Base-by-base conservation (phyloP, 2,113 vertebrate species). In the Paradisaea rubra region DNA sequence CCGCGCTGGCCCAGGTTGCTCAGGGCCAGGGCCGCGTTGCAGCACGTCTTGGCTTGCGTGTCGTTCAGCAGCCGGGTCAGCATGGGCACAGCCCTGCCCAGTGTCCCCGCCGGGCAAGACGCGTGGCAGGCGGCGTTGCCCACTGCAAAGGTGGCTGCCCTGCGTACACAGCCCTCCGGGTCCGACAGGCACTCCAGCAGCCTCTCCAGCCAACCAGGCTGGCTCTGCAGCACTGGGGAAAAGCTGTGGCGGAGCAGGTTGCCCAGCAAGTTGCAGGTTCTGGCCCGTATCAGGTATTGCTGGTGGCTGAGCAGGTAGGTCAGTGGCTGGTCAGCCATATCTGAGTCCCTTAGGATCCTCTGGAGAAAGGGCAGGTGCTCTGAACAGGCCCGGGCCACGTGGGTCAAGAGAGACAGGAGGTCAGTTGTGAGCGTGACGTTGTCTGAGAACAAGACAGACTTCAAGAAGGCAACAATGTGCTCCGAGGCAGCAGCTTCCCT, bases 261-360 rank as follows among this genome's bases (percentile, higher is more conserved):
- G 70, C 98, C 98, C 61, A 99, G 94, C 30, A 99, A 97, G 74
- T 96, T 97, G 20, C 98, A 99, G 11, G 98, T 96, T 54, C 98
- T 98, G 30, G 98, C 97, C 68, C 98, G 98, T 87, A 99, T 94
- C 3, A 49, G 93, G 42, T 97, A 96, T 21, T 98, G 96, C 13
- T 44, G 49, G 83, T 99, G 98, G 42, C 95, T 85, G 17, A 99
- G 97, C 77, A 98, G 95, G 8, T 41, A 61, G 42, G 88, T 93
- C 13, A 98, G 97, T 2, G 96, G 86, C 52, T 90, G 80, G 18
- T 91, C 86, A 11, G 96, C 77, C 42, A 88, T 54, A 57, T 97
- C 96, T 0, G 89, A 94, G 54, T 95, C 95, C 15, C 74, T 88
- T 49, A 98, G 87, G 52, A 98, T 93, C 31, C 52, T 96, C 24